These are phyloP conservation scores for Myotis findleyi DNA, from an alignment of 2,797 vertebrate genomes.

Conservation along the genomic window DNA sequence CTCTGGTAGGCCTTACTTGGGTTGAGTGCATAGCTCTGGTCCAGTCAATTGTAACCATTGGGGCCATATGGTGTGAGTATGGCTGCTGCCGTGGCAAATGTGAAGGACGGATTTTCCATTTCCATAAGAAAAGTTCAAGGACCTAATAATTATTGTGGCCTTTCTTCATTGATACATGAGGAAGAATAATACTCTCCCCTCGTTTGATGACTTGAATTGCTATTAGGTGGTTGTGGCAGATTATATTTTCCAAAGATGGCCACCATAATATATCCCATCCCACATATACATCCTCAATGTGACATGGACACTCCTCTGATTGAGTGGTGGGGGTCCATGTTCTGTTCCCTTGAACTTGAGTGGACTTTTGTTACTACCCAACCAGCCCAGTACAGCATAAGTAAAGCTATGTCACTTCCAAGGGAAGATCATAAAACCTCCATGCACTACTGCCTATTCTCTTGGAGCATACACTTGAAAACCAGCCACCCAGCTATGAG, in stretches of 20 bases:
- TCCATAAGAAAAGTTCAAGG: background rate
- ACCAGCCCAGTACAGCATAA: background rate
- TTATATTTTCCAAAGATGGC: background rate
- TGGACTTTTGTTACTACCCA: background rate
- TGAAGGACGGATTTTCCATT: background rate
- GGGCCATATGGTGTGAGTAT: background rate
- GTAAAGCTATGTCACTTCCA: background rate
- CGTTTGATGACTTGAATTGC: background rate
- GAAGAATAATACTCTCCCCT: background rate
- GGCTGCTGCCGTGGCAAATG: background rate
- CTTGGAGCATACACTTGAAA: background rate
- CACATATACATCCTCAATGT: background rate
- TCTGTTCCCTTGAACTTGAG: background rate
- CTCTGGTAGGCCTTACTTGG: background rate
- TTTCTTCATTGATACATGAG: background rate
- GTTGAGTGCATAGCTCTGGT: background rate
- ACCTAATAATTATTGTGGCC: background rate
- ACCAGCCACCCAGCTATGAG: background rate
- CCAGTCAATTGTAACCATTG: background rate
- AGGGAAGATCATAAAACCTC: background rate
- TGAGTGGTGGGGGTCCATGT: background rate
- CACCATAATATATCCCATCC: background rate
- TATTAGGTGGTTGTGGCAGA: background rate
- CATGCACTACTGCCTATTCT: background rate
- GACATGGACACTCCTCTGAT: background rate